These are phyloP conservation scores for Coptodon rendalli DNA, from an alignment of 2,113 vertebrate genomes.

Conservation along the genomic window DNA sequence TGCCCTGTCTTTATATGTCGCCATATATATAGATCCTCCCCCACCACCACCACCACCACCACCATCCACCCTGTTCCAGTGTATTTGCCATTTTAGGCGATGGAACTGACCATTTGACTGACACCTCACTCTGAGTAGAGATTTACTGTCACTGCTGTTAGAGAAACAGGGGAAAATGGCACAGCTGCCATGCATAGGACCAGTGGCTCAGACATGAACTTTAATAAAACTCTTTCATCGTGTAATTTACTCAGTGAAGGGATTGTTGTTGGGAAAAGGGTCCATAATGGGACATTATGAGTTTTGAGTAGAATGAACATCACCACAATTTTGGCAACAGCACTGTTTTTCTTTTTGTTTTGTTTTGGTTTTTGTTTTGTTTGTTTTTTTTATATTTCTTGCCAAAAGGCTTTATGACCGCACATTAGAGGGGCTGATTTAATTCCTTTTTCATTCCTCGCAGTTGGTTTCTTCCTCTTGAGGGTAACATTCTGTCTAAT, in stretches of 20 bases:
- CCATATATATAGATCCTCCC: not conserved
- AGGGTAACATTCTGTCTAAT: slow-evolving; percentile 16
- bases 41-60: accelerated
- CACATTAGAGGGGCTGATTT: not conserved
- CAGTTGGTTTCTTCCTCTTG: slow-evolving; percentile 13
- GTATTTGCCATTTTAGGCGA: not conserved
- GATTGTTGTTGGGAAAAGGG: not conserved
- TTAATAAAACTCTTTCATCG: not conserved
- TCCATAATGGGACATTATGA: not conserved
- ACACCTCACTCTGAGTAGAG: not conserved
- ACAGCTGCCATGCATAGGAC: not conserved
- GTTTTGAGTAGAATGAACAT: not conserved
- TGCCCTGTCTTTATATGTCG: not conserved
- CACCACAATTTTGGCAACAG: not conserved
- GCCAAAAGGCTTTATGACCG: not conserved
- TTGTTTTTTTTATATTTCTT: not conserved
- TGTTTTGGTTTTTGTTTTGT: accelerated
- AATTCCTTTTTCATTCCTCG: not conserved
- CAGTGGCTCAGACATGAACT: not conserved
- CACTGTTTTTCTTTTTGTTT: not conserved
- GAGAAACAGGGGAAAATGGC: not conserved
- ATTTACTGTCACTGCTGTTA: not conserved
- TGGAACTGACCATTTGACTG: not conserved
- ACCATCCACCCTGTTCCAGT: not conserved
- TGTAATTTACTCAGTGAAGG: not conserved